These are phyloP conservation scores for Nibea coibor DNA, from an alignment of 2,113 vertebrate genomes.

Conservation along the genomic window DNA sequence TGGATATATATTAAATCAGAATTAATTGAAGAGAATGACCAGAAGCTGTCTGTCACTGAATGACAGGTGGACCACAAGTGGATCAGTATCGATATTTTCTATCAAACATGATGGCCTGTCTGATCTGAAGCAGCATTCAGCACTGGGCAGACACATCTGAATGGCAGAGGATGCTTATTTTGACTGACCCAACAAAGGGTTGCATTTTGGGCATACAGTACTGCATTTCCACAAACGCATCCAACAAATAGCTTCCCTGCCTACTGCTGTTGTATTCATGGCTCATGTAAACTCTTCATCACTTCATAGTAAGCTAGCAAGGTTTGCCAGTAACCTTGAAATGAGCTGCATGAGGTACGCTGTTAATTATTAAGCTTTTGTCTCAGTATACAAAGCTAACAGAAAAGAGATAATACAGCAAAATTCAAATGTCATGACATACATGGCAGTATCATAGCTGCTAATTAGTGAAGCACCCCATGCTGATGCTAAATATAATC, in stretches of 20 bases:
- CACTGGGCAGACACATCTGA: too few relatives aligned
- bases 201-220: too few relatives aligned
- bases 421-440: slow-evolving; percentile 46
- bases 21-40: too few relatives aligned
- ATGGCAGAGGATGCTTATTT: too few relatives aligned
- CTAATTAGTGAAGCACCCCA: slow-evolving; percentile 39
- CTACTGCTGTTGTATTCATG: neutral
- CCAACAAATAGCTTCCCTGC: neutral
- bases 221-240: neutral
- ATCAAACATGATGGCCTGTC: too few relatives aligned
- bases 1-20: too few relatives aligned
- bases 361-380: neutral
- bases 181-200: too few relatives aligned
- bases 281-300: slow-evolving; percentile 1
- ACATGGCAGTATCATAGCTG: slow-evolving; percentile 27
- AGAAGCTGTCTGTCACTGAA: too few relatives aligned
- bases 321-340: neutral
- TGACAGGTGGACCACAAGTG: too few relatives aligned
- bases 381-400: neutral
- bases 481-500: slow-evolving; percentile 55
- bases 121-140: too few relatives aligned
- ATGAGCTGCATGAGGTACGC: neutral
- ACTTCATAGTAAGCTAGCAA: neutral
- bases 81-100: too few relatives aligned
- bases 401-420: slow-evolving; percentile 11